Percentiles rank a stretch among this genome's conserved stretches.
These are phyloP conservation scores for Erynnis tages DNA, from an alignment of 2,888 invertebrate genomes.

Conservation along the genomic window DNA sequence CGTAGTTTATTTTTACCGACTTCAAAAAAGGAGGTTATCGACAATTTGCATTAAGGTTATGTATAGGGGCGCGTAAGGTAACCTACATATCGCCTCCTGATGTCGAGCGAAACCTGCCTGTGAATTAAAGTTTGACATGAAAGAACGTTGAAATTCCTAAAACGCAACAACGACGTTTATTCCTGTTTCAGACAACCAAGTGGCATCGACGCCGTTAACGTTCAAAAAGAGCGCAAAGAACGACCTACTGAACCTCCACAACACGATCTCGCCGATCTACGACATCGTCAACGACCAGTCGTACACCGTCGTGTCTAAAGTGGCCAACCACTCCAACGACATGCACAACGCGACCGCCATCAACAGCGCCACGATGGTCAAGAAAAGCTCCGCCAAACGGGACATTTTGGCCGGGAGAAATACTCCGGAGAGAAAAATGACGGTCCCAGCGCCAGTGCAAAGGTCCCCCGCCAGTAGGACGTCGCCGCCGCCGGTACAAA, in stretches of 20 bases:
- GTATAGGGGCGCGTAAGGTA: no score
- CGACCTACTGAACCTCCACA: conserved; percentile 59
- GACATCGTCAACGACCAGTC: conserved; percentile 62
- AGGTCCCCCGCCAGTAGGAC: conserved; percentile 42
- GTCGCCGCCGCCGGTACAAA: conserved; percentile 41
- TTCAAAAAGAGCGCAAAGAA: conserved; percentile 48
- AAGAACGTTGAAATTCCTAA: no score
- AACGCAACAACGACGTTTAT: background rate
- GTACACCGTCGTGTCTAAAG: conserved; percentile 42
- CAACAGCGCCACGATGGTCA: conserved; percentile 62
- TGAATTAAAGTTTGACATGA: no score
- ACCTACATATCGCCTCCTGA: no score
- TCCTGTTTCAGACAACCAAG: conserved; percentile 48
- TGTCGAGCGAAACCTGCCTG: no score
- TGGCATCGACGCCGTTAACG: conserved; percentile 69
- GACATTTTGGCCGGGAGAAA: conserved; percentile 55
- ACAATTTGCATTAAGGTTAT: no score
- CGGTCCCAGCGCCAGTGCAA: conserved; percentile 38
- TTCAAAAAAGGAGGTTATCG: no score
- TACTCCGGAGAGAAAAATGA: conserved; percentile 56
- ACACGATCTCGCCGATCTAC: conserved; percentile 72
- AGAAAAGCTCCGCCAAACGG: conserved; percentile 54
- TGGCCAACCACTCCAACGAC: conserved; percentile 43
- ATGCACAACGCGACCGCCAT: conserved; percentile 54
- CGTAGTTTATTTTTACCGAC: no score